Base-by-base conservation (phyloP, 30 jellyfish, hydroid and myxozoan species). In the Aurelia sp. region DNA sequence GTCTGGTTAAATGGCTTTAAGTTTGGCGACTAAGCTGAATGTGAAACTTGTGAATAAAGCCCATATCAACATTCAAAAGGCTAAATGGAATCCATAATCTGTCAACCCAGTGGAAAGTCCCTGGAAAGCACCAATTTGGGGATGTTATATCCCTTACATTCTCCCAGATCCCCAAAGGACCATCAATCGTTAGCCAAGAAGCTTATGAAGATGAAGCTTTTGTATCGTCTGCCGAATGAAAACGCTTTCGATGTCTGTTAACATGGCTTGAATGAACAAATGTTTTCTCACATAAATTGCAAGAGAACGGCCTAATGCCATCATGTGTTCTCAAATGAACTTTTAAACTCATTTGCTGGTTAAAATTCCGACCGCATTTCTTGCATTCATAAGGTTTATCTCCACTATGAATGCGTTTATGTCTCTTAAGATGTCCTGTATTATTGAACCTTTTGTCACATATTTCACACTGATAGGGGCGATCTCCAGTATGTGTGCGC, bases 401-500 rank as follows among this genome's bases (percentile, higher is more conserved):
- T 11, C 88, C 88, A 51, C 78, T 78, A 63, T 78, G 88, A 59
- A 63, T 78, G 24, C 77, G 73, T 66, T 60, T 63, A 52, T 78
- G 88, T 35, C 78, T 60, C 64, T 57, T 57, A 15, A 78, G 88
- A 35, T 78, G 88, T 11, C 88, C 88, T 7, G 75, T 65, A 7
- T 78, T 61, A 30, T 78, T 78, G 21, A 78, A 78, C 10, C 48
- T 17, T 66, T 78, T 78, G 12, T 69, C 78, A 61, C 88, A 78
- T 40, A 13, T 66, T 18, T 63, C 88, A 60, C 88, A 78, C 55
- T 51, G 57, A 38, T 78, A 78, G 13, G 88, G 88, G 0, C 88
- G 88, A 27, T 78, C 88, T 13, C 88, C 88, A 19, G 88, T 78
- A 33, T 78, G 88, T 0, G 67, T 78, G 17, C 78, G 78, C 5